Percentiles rank a stretch among this genome's conserved stretches.
These are phyloP conservation scores for Cheilosia scutellata DNA, from an alignment of 2,888 invertebrate species.

Conservation along the genomic window DNA sequence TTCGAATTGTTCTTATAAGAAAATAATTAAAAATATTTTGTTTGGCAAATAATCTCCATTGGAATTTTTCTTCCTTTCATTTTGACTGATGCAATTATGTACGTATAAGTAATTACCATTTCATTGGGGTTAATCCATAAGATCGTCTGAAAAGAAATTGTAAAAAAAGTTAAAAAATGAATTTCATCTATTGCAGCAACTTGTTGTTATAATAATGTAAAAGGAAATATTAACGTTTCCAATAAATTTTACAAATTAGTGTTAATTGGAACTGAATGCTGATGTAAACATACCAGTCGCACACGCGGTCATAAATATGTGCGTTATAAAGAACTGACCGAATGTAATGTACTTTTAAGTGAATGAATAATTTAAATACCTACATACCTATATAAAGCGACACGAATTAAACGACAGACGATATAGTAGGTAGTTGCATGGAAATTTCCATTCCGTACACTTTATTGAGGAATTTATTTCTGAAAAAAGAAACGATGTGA, in stretches of 20 bases:
- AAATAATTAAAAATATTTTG: background rate
- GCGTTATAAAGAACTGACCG: conserved; percentile 14
- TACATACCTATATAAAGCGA: conserved; percentile 14
- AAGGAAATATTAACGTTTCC: conserved; percentile 4
- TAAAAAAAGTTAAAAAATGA: conserved; percentile 25
- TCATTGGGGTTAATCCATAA: conserved; percentile 51
- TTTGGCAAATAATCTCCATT: background rate
- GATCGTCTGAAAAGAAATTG: conserved; percentile 48
- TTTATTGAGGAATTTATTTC: conserved; percentile 16
- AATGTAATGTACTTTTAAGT: conserved; percentile 40
- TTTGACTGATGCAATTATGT: conserved; percentile 8
- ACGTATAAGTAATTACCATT: conserved; percentile 67
- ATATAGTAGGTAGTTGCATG: conserved; percentile 35
- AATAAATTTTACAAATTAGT: conserved; percentile 14
- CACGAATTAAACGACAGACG: conserved; percentile 21
- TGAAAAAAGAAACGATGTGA: conserved; percentile 4
- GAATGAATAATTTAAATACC: conserved; percentile 40
- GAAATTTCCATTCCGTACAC: conserved; percentile 15
- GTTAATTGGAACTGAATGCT: conserved; percentile 14
- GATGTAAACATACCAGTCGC: background rate
- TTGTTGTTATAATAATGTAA: conserved; percentile 10
- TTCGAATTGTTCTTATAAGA: background rate
- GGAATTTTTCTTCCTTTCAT: background rate
- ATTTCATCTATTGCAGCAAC: conserved; percentile 5
- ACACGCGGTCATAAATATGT: conserved; percentile 1